Evolutionary conservation across 1,140 invertebrate species (phyloP).

Genomic region (Neuroterus valhalla): DNA sequence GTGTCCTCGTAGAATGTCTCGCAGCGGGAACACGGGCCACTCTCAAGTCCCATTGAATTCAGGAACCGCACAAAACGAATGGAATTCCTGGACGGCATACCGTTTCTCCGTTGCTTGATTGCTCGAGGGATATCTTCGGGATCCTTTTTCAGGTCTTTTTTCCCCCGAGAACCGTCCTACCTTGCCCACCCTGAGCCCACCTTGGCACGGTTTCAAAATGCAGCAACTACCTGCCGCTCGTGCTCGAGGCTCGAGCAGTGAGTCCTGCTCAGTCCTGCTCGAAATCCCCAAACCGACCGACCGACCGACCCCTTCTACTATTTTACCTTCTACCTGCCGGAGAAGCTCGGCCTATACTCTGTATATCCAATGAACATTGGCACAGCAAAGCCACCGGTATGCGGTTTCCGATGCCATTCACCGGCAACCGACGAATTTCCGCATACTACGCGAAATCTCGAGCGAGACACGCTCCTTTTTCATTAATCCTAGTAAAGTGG

Average conservation of each 20-base stretch:
- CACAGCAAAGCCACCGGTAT: neutral
- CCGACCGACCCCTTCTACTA: neutral
- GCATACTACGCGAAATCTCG: constrained; percentile 42
- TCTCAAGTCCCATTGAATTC: constrained; percentile 47
- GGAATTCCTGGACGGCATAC: constrained; percentile 67
- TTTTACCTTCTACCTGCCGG: too few relatives aligned
- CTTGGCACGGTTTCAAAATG: constrained; percentile 25
- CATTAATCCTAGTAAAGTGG: too few relatives aligned
- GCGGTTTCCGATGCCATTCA: constrained; percentile 9
- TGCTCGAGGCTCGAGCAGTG: too few relatives aligned
- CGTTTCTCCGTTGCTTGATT: constrained; percentile 57
- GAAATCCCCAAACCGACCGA: constrained; percentile 8
- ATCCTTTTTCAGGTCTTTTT: constrained; percentile 37
- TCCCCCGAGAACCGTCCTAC: neutral
- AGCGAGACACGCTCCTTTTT: constrained; percentile 35
- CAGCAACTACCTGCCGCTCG: constrained; percentile 12
- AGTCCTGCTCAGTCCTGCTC: neutral
- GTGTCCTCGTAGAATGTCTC: constrained; percentile 54
- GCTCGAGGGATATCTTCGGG: constrained; percentile 54
- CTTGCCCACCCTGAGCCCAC: constrained; percentile 22
- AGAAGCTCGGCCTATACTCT: neutral
- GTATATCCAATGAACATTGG: constrained; percentile 9
- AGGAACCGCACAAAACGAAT: constrained; percentile 60
- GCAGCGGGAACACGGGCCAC: constrained; percentile 53
- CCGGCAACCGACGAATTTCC: constrained; percentile 48